These are phyloP conservation scores for Amphiprion ocellaris DNA, from an alignment of 2,113 vertebrate species.

Conservation along the genomic window DNA sequence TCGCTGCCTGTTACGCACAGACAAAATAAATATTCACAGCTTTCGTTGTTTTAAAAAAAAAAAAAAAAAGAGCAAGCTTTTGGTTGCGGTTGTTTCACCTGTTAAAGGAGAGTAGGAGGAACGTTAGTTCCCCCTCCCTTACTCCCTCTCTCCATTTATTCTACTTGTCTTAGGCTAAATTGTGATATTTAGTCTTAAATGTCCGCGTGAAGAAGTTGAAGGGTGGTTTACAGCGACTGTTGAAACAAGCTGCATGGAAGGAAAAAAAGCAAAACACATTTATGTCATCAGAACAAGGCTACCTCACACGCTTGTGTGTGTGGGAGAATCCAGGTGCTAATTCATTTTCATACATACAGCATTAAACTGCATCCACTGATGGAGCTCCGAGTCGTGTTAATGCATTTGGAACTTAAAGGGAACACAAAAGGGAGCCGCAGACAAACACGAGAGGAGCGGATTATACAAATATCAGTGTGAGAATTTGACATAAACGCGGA, in stretches of 20 bases:
- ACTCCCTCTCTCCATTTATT: too few species aligned
- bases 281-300: too few species aligned
- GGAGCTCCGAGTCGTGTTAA: not conserved
- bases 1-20: not conserved
- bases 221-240: too few species aligned
- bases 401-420: not conserved
- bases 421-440: conserved; percentile 4
- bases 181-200: not conserved
- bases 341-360: not conserved
- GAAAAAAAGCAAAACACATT: too few species aligned
- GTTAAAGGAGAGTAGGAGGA: not conserved
- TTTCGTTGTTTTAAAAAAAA: not conserved
- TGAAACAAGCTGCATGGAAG: too few species aligned
- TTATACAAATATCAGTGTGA: too few species aligned
- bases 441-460: conserved; percentile 16
- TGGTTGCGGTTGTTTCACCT: not conserved
- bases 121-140: too few species aligned
- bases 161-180: not conserved
- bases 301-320: not conserved
- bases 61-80: too few species aligned
- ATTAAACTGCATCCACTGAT: not conserved
- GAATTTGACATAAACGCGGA: conserved; percentile 29
- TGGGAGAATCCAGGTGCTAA: not conserved
- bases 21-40: too few species aligned
- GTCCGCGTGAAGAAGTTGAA: too few species aligned